phyloP scores from a whole-genome alignment of 2,888 invertebrate genomes.

The Heliconius sara region DNA sequence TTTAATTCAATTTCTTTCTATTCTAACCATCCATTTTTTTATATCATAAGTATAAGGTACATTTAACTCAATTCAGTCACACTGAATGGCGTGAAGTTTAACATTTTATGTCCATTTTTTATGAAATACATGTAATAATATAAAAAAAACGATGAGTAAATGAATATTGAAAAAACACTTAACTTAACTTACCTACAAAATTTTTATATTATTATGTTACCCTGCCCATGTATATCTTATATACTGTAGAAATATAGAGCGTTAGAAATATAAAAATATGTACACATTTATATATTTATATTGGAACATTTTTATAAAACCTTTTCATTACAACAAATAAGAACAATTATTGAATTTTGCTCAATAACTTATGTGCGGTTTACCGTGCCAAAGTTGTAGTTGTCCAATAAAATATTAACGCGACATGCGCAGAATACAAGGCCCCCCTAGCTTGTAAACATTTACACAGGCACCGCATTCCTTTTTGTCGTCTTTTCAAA shows the following conservation, averaged over 20 bases:
- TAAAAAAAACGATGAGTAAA: background rate
- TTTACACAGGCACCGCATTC: slow-evolving; percentile 29
- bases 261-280: background rate
- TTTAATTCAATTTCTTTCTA: background rate
- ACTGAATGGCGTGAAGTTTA: background rate
- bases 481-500: slow-evolving; percentile 19
- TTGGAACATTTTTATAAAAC: background rate
- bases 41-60: background rate
- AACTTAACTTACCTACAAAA: background rate
- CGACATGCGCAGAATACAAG: slow-evolving; percentile 36
- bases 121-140: background rate
- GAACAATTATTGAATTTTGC: slow-evolving; percentile 15
- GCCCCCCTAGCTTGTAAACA: slow-evolving; percentile 34
- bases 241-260: background rate
- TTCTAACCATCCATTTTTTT: background rate
- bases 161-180: background rate
- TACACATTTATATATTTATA: background rate
- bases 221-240: background rate
- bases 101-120: background rate
- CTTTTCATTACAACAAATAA: background rate
- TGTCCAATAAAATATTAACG: slow-evolving; percentile 48
- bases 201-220: background rate
- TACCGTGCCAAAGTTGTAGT: slow-evolving; percentile 41
- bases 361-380: slow-evolving; percentile 18
- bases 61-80: background rate